phyloP scores from a whole-genome alignment of 2,113 vertebrate species.

The Ceyx melanurus region DNA sequence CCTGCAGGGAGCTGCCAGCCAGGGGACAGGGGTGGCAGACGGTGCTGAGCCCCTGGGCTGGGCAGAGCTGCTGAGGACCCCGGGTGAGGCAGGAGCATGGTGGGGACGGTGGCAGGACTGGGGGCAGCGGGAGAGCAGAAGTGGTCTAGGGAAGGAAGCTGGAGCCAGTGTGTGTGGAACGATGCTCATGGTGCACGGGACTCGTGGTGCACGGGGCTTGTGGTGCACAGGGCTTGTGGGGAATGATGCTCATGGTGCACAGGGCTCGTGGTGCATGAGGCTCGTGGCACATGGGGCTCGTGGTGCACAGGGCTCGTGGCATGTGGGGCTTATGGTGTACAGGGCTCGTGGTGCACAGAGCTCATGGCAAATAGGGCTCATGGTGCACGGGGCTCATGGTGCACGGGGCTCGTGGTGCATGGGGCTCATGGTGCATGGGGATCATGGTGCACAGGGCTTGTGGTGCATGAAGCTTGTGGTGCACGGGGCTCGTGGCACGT shows the following conservation, averaged over 20 bases:
- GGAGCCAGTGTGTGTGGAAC: fast-evolving
- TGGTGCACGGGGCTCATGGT: fast-evolving
- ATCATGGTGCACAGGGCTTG: no score
- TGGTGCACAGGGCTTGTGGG: no score
- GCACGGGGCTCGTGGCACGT: no score
- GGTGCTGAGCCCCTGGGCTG: not conserved
- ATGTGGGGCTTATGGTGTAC: fast-evolving
- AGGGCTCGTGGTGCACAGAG: no score
- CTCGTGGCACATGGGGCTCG: fast-evolving
- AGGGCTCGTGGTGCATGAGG: no score
- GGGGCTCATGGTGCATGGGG: no score
- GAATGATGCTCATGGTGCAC: no score
- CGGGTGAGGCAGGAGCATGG: not conserved
- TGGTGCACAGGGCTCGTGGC: fast-evolving
- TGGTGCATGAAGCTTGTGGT: no score
- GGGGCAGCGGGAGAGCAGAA: not conserved
- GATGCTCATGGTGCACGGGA: no score
- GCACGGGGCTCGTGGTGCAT: not conserved
- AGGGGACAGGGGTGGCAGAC: fast-evolving
- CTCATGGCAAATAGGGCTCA: not conserved
- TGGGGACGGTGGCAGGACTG: not conserved
- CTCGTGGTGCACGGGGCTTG: no score
- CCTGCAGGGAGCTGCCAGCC: not conserved
- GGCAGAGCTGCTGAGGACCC: not conserved
- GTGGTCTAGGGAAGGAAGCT: fast-evolving